These are phyloP conservation scores for Regulus satrapa DNA, from an alignment of 2,113 vertebrate genomes.

Conservation along the genomic window DNA sequence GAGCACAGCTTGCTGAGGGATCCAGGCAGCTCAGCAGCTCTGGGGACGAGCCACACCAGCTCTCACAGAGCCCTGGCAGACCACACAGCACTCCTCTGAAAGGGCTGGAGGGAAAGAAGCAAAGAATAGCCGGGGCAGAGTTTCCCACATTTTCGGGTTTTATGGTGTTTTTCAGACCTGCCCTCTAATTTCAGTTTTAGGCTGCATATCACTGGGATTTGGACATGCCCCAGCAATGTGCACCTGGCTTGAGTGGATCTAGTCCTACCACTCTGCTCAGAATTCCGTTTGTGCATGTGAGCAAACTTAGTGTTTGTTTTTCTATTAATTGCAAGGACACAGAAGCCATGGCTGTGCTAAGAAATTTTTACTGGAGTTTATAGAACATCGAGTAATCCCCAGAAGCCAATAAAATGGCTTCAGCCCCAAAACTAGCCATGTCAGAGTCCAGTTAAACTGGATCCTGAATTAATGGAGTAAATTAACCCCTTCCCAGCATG, in stretches of 20 bases:
- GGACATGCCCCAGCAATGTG: background rate
- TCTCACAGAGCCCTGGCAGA: background rate
- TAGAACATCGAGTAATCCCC: background rate
- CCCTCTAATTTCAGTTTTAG: background rate
- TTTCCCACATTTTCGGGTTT: background rate
- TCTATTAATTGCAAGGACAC: background rate
- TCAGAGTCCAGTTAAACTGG: background rate
- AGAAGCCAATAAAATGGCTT: background rate
- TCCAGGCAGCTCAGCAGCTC: background rate
- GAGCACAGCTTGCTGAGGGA: background rate
- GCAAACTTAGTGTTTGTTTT: background rate
- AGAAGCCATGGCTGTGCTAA: background rate
- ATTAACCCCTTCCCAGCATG: background rate
- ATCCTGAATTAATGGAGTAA: background rate
- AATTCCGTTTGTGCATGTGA: background rate
- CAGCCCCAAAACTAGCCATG: background rate
- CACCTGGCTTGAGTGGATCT: background rate
- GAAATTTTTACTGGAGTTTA: background rate
- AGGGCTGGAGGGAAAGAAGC: background rate
- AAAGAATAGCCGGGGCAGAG: background rate
- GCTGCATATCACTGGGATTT: background rate
- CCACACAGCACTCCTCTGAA: background rate
- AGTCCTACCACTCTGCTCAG: background rate
- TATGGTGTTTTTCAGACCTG: background rate
- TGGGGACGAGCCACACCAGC: background rate